These are phyloP conservation scores for Zosterops lateralis DNA, from an alignment of 2,113 vertebrate species.

Conservation along the genomic window DNA sequence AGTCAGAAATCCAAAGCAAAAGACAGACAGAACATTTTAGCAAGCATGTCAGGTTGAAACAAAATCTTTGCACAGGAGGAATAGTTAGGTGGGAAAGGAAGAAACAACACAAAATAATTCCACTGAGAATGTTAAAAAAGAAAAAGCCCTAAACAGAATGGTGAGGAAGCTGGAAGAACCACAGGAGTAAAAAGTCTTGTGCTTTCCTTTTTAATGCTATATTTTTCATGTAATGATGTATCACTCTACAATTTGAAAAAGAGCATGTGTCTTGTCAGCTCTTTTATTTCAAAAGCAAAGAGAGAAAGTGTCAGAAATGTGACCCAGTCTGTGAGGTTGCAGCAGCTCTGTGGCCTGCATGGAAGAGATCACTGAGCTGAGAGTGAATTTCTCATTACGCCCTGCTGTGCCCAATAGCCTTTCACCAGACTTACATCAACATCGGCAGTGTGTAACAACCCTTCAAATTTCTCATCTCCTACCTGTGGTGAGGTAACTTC, in stretches of 20 bases:
- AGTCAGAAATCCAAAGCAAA: neutral
- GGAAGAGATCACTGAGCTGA: neutral
- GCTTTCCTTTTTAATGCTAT: neutral
- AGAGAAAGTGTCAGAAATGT: neutral
- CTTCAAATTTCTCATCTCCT: constrained; percentile 49
- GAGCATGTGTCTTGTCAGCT: neutral
- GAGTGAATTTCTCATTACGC: neutral
- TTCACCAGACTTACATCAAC: neutral
- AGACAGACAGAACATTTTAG: neutral
- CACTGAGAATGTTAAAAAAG: neutral
- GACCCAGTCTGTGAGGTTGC: neutral
- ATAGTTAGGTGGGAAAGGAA: neutral
- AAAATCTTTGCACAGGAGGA: neutral
- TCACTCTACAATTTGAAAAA: neutral
- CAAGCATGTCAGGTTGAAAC: neutral
- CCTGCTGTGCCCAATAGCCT: constrained; percentile 34
- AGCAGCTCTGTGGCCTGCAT: neutral
- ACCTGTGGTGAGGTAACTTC: neutral
- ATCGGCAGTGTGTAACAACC: neutral
- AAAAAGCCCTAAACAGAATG: neutral
- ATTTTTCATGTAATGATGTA: neutral
- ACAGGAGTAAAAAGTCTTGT: neutral
- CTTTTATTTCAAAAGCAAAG: constrained; percentile 7
- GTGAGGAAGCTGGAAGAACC: neutral
- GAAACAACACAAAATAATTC: neutral